Evolutionary conservation across 2,888 invertebrate genomes (phyloP), one percentile per base, ranked within the genome.

Genomic region (Chromoteleia sp.): DNA sequence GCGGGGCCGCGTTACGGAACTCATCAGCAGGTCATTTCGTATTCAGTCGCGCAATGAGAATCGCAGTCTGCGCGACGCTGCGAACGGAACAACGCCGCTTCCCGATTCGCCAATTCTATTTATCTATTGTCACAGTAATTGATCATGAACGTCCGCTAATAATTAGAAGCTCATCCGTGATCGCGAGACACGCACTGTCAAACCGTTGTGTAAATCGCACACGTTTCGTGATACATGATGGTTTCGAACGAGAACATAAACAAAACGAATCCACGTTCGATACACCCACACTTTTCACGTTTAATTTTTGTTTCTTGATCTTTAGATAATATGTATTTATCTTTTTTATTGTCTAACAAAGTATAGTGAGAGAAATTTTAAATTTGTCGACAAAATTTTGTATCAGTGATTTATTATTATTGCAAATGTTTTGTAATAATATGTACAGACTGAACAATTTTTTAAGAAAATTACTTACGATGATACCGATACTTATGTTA

Each of bases 1-100:
- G 58, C 67, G 75, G 71, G 50, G 71, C 84, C 80, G 77, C 82
- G 81, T 71, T 85, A 75, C 85, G 82, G 85, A 85, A 86, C 87
- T 87, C 86, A 88, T 88, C 86, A 88, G 82, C 86, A 84, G 85
- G 74, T 81, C 83, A 84, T 87, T 88, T 86, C 85, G 87, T 86
- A 87, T 88, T 88, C 87, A 83, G 59, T 25, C 79, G 79, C 83
- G 85, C 84, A 84, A 85, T 83, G 87, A 86, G 86, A 87, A 85
- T 86, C 84, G 81, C 78, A 70, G 82, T 63, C 52, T 71, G 78
- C 52, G 52, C 59, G 63, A 45, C 74, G 39, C 75, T 63, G 15
- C 48, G 19, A 77, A 58, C 78, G 78, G 70, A 78, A 78, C 78
- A 70, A 8, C 74, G 70, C 14, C 54, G 77, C 71, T 58, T 78